These are phyloP conservation scores for Plebejus argus DNA, from an alignment of 2,888 invertebrate genomes.

Conservation along the genomic window DNA sequence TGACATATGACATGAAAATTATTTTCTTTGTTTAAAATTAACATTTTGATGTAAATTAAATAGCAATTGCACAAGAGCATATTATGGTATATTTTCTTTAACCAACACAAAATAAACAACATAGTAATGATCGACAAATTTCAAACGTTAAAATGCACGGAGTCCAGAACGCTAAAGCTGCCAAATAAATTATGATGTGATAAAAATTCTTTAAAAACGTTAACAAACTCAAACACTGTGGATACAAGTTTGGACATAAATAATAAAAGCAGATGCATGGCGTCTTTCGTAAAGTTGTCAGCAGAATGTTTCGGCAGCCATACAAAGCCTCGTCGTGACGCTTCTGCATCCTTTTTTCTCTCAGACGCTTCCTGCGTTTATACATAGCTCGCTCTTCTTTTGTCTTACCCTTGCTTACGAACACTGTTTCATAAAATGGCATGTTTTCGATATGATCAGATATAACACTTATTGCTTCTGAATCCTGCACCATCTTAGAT, in stretches of 20 bases:
- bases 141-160: slow-evolving; percentile 56
- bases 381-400: slow-evolving; percentile 44
- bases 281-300: slow-evolving; percentile 53
- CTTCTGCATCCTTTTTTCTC: slow-evolving; percentile 48
- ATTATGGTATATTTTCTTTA: slow-evolving; percentile 33
- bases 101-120: slow-evolving; percentile 53
- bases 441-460: slow-evolving; percentile 51
- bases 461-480: slow-evolving; percentile 47
- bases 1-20: too few species aligned
- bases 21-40: too few species aligned
- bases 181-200: slow-evolving; percentile 50
- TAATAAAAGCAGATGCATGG: slow-evolving; percentile 62
- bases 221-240: slow-evolving; percentile 53
- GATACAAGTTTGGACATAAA: slow-evolving; percentile 57
- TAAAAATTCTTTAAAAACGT: slow-evolving; percentile 46
- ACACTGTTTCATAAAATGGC: slow-evolving; percentile 44
- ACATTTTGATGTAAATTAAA: neutral
- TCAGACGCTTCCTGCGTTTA: slow-evolving; percentile 41
- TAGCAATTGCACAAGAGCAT: slow-evolving; percentile 3
- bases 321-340: slow-evolving; percentile 48
- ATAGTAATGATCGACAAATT: slow-evolving; percentile 49
- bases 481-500: slow-evolving; percentile 48
- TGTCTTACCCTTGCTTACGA: slow-evolving; percentile 51
- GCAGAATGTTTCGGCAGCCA: slow-evolving; percentile 51
- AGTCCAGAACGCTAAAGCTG: slow-evolving; percentile 44